Percentiles rank a stretch among this genome's conserved stretches.
phyloP scores from a whole-genome alignment of 2,797 vertebrate genomes.

The Sphenodon punctatus region DNA sequence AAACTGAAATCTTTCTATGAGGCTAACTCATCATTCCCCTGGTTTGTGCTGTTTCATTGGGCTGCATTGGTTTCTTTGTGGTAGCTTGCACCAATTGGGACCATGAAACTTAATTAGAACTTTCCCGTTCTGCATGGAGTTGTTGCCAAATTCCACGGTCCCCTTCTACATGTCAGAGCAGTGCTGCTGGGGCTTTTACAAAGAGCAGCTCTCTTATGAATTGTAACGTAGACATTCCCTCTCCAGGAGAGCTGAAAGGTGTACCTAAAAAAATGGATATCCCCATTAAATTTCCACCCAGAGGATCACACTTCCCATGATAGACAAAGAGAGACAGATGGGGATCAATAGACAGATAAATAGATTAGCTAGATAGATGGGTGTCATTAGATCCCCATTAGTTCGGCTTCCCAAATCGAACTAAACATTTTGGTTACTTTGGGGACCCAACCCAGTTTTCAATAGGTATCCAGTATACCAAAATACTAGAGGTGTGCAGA shows the following conservation, averaged over 20 bases:
- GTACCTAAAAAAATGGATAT: too few relatives aligned
- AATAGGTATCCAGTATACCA: too few relatives aligned
- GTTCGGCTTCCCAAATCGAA: too few relatives aligned
- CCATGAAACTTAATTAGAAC: neutral
- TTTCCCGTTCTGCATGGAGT: accelerated
- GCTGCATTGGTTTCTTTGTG: neutral
- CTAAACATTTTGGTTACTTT: too few relatives aligned
- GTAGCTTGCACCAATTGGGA: neutral
- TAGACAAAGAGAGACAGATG: neutral
- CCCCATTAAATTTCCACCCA: too few relatives aligned
- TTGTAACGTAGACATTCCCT: accelerated
- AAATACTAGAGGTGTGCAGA: too few relatives aligned
- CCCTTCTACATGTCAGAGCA: accelerated
- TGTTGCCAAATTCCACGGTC: accelerated
- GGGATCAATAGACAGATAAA: neutral
- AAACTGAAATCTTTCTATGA: conserved; percentile 33
- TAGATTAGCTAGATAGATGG: neutral
- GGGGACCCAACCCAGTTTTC: too few relatives aligned
- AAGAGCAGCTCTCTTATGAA: neutral
- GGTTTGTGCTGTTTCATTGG: neutral
- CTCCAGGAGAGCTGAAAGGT: too few relatives aligned
- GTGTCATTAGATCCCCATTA: too few relatives aligned
- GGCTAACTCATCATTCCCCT: neutral
- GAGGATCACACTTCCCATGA: too few relatives aligned
- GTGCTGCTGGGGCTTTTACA: accelerated